A percentile compares a stretch with the other conserved stretches of the same genome.
phyloP scores from a whole-genome alignment of 92 coral and sea anemone genomes.

The Paragorgia papillata region DNA sequence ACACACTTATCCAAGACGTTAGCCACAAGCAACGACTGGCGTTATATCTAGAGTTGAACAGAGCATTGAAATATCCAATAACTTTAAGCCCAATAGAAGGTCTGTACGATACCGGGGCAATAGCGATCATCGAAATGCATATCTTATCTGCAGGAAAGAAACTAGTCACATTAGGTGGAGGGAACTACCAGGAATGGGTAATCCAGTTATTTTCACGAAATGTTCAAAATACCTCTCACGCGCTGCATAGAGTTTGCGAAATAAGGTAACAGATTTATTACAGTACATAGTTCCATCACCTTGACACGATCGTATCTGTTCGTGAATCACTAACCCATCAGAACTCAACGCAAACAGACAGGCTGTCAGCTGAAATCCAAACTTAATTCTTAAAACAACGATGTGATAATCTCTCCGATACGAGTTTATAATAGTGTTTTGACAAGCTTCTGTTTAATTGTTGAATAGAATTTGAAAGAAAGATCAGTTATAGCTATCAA shows the following conservation, averaged over 20 bases:
- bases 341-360: background rate
- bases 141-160: conserved; percentile 81
- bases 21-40: conserved; percentile 60
- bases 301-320: too few relatives aligned
- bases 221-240: conserved; percentile 46
- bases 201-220: conserved; percentile 69
- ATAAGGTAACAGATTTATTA: conserved; percentile 45
- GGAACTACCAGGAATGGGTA: conserved; percentile 94
- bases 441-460: conserved; percentile 4
- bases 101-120: conserved; percentile 83
- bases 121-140: conserved; percentile 93
- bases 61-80: conserved; percentile 64
- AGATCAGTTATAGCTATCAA: conserved; percentile 11
- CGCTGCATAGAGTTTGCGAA: conserved; percentile 88
- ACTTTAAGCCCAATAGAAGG: conserved; percentile 64
- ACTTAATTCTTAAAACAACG: background rate
- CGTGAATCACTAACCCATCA: too few relatives aligned
- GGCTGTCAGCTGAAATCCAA: background rate
- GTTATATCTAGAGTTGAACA: conserved; percentile 58
- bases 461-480: conserved; percentile 29
- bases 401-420: background rate
- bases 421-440: conserved; percentile 10
- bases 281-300: too few relatives aligned
- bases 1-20: conserved; percentile 70
- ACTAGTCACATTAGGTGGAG: conserved; percentile 88